Conservation (phyloP, 2,797 vertebrate species). For the Threskiornis aethiopicus region DNA sequence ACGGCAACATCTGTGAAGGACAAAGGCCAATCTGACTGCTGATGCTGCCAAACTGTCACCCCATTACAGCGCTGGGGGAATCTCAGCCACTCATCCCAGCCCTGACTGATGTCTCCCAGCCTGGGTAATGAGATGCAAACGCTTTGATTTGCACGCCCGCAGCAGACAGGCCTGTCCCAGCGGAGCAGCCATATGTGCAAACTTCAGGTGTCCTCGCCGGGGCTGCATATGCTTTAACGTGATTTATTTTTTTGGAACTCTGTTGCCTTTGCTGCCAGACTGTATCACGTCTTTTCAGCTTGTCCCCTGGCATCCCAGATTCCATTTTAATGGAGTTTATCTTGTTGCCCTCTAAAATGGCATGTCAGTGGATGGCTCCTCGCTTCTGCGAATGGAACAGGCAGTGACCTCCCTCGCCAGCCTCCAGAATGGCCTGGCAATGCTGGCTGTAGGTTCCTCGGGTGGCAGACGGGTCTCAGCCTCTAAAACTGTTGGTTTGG, state of each 20-base stretch:
- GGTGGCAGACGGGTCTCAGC: background rate
- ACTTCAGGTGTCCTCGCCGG: slow-evolving; percentile 12
- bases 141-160: background rate
- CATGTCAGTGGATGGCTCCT: background rate
- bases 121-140: slow-evolving; percentile 13
- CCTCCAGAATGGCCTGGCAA: background rate
- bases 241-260: background rate
- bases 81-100: background rate
- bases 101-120: background rate
- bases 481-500: background rate
- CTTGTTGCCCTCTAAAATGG: background rate
- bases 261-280: background rate
- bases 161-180: slow-evolving; percentile 13
- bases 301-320: background rate
- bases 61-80: background rate
- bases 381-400: background rate
- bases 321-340: slow-evolving; percentile 13
- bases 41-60: slow-evolving; percentile 40
- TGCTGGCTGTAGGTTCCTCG: background rate
- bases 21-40: slow-evolving; percentile 6
- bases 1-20: slow-evolving; percentile 26
- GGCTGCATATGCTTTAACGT: background rate
- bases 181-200: slow-evolving; percentile 30
- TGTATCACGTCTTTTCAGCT: background rate
- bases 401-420: background rate